These are phyloP conservation scores for Turritopsis rubra DNA, from an alignment of 30 jellyfish, hydroid and myxozoan genomes.

Conservation along the genomic window DNA sequence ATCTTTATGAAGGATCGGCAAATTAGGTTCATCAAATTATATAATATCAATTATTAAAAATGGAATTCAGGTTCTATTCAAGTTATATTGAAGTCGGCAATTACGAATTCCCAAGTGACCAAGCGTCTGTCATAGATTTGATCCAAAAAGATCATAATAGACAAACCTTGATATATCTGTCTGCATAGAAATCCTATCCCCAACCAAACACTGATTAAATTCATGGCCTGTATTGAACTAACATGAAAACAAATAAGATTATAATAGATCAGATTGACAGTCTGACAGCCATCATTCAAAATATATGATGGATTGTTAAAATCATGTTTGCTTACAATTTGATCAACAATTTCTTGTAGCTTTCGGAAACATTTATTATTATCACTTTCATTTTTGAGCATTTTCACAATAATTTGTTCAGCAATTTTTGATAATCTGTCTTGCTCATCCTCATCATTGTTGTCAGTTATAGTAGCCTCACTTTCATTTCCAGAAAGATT, in stretches of 20 bases:
- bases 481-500: neutral
- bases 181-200: neutral
- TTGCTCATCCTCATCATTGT: constrained; percentile 1
- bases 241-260: too few relatives aligned
- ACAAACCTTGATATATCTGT: constrained; percentile 7
- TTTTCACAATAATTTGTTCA: neutral
- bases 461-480: neutral
- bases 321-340: constrained; percentile 8
- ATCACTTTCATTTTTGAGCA: neutral
- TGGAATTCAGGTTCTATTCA: too few relatives aligned
- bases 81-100: too few relatives aligned
- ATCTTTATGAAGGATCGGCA: too few relatives aligned
- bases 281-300: too few relatives aligned
- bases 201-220: constrained; percentile 8
- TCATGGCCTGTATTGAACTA: neutral
- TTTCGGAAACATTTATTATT: neutral
- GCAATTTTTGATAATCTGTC: constrained; percentile 7
- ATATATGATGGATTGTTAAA: too few relatives aligned
- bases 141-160: neutral
- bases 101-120: too few relatives aligned
- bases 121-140: too few relatives aligned
- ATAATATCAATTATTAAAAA: too few relatives aligned
- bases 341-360: constrained; percentile 7
- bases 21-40: too few relatives aligned
- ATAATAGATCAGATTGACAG: too few relatives aligned